Base-by-base conservation (phyloP, 30 jellyfish, hydroid and myxozoan genomes). In the Kudoa iwatai region DNA sequence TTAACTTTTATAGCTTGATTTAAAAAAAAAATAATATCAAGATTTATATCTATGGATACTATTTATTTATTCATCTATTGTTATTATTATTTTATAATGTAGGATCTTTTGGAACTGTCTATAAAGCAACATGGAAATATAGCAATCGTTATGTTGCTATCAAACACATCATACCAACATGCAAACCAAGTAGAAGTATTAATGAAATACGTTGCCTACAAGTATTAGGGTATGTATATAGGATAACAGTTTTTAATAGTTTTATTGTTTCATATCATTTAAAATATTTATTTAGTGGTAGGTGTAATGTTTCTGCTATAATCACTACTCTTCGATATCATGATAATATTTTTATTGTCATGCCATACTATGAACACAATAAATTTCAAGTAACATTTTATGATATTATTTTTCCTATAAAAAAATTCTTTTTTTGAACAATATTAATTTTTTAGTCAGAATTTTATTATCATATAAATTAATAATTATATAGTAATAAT, bases 301-400 rank as follows among this genome's bases (percentile, higher is more conserved):
- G 38, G 34, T 36, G 57, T 36, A 71, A 71, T 33, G 50, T 71
- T n/a, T 55, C 55, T 24, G 60, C 62, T 0, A 67, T 71, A 18
- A 62, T 55, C 44, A 71, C 87, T 39, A 52, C 82, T 12, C 39
- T 71, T 21, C 53, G 93, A 47, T 43, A 62, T 23, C 42, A 55
- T 26, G 93, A 71, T 43, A 87, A 71, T 48, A 51, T 58, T 33
- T 77, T 74, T 3, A 61, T 71, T 46, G 53, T 71, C 2, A 34
- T 71, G 35, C 93, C 93, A 20, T 71, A 71, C 51, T 62, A 61
- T 54, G 60, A 55, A 20, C 87, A 71, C 42, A 65, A 55, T 51
- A 71, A 62, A 44, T 71, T 71, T 53, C 65, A 74, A 55, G 93
- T 71, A 52, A 41, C 42, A 17, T 1, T 20, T 3, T 18, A 19